phyloP scores from a whole-genome alignment of 2,113 vertebrate genomes.

The Brevimyrus niger region DNA sequence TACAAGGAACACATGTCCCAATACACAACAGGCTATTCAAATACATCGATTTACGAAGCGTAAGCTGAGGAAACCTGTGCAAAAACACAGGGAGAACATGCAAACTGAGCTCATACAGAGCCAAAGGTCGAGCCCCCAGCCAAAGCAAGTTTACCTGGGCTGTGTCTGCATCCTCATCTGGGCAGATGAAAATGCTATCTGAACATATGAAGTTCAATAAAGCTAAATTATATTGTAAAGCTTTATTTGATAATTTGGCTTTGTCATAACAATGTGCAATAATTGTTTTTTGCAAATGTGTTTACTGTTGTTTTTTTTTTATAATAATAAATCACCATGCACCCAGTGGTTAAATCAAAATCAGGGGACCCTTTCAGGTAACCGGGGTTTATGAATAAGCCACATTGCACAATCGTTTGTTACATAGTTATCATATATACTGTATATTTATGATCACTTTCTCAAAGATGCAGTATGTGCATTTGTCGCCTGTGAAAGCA shows the following conservation, averaged over 20 bases:
- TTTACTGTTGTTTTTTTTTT: not conserved
- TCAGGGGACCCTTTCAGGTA: not conserved
- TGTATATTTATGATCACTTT: not conserved
- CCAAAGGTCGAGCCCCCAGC: not conserved
- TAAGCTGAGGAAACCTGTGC: not conserved
- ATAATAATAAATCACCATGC: not conserved
- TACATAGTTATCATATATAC: not conserved
- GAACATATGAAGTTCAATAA: not conserved
- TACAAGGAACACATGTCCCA: not conserved
- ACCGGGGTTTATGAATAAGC: not conserved
- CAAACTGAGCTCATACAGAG: not conserved
- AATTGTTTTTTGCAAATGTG: not conserved
- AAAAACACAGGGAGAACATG: not conserved
- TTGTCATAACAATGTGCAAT: not conserved
- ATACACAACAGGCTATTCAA: not conserved
- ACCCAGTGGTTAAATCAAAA: not conserved
- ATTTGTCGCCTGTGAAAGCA: not conserved
- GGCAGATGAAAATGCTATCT: not conserved
- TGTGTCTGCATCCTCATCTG: not conserved
- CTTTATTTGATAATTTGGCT: not conserved
- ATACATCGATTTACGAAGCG: not conserved
- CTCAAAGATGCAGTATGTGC: not conserved
- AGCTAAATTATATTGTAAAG: not conserved
- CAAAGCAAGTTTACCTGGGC: not conserved
- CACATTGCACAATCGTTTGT: not conserved